These are phyloP conservation scores for Drosophila mulleri DNA, from an alignment of 2,888 invertebrate genomes.

Conservation along the genomic window DNA sequence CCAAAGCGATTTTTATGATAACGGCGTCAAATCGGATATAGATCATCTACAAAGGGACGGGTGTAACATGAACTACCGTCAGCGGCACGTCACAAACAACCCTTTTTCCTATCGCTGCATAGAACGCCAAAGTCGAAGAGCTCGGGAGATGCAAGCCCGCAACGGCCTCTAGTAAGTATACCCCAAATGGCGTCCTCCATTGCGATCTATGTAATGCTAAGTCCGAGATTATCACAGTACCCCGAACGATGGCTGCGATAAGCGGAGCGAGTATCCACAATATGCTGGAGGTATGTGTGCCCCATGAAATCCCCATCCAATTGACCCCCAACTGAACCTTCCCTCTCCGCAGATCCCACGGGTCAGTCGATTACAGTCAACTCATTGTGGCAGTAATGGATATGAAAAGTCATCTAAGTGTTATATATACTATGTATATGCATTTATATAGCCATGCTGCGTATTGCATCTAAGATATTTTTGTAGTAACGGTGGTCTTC, in stretches of 20 bases:
- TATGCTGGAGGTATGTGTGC: background rate
- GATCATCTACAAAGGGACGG: background rate
- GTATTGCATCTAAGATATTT: constrained; percentile 3
- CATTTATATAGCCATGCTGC: background rate
- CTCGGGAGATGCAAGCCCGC: constrained; percentile 38
- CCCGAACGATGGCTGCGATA: background rate
- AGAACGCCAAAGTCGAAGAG: constrained; percentile 8
- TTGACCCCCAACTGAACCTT: background rate
- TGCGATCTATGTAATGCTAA: too few species aligned
- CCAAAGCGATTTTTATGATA: background rate
- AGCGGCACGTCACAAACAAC: background rate
- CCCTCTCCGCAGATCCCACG: background rate
- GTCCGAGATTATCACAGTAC: background rate
- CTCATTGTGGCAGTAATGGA: constrained; percentile 2
- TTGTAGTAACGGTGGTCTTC: constrained; percentile 7
- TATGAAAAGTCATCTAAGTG: background rate
- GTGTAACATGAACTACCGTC: background rate
- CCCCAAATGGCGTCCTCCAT: background rate
- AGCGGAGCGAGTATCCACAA: background rate
- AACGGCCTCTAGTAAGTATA: constrained; percentile 46
- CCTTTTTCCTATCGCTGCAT: constrained; percentile 6
- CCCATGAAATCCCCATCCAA: background rate
- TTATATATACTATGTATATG: background rate
- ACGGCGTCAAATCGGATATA: background rate
- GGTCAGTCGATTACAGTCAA: background rate